A percentile compares a stretch with the other conserved stretches of the same genome.
Evolutionary conservation across 35 echinoderm and acorn worm species (phyloP).

Genomic region (Strongylocentrotus purpuratus): DNA sequence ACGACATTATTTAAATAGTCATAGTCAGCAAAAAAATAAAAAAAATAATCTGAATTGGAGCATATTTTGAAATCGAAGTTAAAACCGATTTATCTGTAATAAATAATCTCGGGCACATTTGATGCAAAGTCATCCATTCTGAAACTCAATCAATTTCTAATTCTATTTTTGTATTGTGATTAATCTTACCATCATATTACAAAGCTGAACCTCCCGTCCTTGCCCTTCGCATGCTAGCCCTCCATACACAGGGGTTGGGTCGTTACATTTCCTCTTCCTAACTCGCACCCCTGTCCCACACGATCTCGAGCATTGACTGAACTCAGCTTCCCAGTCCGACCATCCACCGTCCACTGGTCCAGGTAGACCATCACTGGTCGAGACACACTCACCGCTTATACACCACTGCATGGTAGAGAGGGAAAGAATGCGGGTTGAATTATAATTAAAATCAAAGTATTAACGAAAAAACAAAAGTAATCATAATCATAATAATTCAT

Average conservation of each 20-base stretch:
- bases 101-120: no score
- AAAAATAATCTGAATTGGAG: no score
- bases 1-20: no score
- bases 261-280: constrained; percentile 71
- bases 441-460: no score
- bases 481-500: no score
- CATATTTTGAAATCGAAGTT: no score
- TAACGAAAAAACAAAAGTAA: no score
- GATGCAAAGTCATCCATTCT: no score
- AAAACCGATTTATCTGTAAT: no score
- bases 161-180: no score
- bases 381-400: neutral
- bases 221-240: constrained; percentile 71
- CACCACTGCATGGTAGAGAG: constrained; percentile 12
- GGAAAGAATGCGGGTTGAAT: neutral
- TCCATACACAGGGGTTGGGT: constrained; percentile 76
- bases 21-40: no score
- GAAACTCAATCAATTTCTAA: no score
- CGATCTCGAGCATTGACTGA: constrained; percentile 73
- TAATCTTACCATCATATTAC: constrained; percentile 57
- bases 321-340: constrained; percentile 70
- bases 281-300: constrained; percentile 78
- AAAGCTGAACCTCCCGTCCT: constrained; percentile 27
- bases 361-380: neutral
- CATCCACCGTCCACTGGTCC: constrained; percentile 77